phyloP scores from a whole-genome alignment of 30 jellyfish, hydroid and myxozoan species.

The Aurelia sp. region DNA sequence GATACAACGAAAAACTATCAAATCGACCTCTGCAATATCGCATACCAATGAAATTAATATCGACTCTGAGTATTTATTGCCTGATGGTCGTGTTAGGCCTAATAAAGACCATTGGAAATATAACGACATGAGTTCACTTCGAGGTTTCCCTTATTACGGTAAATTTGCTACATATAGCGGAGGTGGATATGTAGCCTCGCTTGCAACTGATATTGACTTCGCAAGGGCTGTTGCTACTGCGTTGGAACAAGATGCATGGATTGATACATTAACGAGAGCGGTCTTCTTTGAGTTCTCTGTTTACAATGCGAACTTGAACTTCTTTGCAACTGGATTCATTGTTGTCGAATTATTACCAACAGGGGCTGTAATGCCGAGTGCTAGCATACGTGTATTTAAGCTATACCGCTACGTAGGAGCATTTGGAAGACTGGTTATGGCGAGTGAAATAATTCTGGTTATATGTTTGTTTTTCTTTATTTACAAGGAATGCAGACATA shows the following conservation, averaged over 20 bases:
- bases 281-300: conserved; percentile 82
- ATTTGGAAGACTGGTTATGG: conserved; percentile 19
- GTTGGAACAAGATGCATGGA: conserved; percentile 72
- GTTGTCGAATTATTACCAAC: conserved; percentile 57
- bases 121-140: conserved; percentile 29
- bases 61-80: conserved; percentile 38
- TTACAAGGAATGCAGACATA: conserved; percentile 49
- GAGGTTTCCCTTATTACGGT: conserved; percentile 82
- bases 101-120: conserved; percentile 51
- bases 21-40: conserved; percentile 1
- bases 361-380: conserved; percentile 60
- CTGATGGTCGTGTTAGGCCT: conserved; percentile 35
- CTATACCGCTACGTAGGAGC: conserved; percentile 60
- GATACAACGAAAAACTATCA: conserved; percentile 27
- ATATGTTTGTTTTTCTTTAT: conserved; percentile 44
- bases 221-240: conserved; percentile 69
- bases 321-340: conserved; percentile 63
- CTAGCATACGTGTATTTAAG: conserved; percentile 25
- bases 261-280: conserved; percentile 79
- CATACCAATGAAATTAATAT: conserved; percentile 35
- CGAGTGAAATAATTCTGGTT: conserved; percentile 47
- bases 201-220: conserved; percentile 63
- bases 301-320: conserved; percentile 72
- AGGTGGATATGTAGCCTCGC: conserved; percentile 87
- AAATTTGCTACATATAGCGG: conserved; percentile 65